phyloP scores from a whole-genome alignment of 2,113 vertebrate genomes.

The Phoxinus phoxinus region DNA sequence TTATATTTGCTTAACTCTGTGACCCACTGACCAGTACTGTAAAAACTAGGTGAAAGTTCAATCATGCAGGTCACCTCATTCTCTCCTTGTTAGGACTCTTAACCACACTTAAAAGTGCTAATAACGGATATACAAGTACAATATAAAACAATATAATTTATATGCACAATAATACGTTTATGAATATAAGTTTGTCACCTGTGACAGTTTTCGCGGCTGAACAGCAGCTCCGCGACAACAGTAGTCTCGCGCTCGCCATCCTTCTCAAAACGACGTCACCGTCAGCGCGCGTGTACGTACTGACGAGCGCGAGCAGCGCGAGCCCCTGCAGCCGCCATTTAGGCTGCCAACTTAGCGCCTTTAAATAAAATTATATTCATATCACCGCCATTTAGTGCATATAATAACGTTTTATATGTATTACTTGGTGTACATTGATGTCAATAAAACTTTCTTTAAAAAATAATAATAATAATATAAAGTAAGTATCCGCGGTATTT shows the following conservation, averaged over 20 bases:
- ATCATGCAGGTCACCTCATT: background rate
- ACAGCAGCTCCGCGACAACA: slow-evolving; percentile 1
- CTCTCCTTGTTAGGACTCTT: background rate
- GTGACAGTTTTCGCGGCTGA: background rate
- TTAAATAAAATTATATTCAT: background rate
- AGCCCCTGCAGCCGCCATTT: background rate
- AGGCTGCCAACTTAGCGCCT: background rate
- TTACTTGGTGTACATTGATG: background rate
- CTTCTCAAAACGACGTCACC: background rate
- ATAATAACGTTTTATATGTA: background rate
- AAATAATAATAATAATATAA: no score
- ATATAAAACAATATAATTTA: background rate
- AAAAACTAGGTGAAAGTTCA: slow-evolving; percentile 66
- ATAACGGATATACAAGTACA: background rate
- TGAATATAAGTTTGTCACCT: background rate
- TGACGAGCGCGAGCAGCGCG: background rate
- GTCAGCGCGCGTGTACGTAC: background rate
- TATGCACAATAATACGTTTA: background rate
- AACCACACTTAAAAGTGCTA: background rate
- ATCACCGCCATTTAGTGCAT: background rate
- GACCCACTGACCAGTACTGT: background rate
- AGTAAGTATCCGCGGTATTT: background rate
- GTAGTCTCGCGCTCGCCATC: background rate
- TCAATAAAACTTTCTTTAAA: no score
- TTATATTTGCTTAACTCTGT: background rate